Evolutionary conservation across 2,888 invertebrate genomes (phyloP), one percentile per base, ranked within the genome.

Genomic region (Notodonta dromedarius): DNA sequence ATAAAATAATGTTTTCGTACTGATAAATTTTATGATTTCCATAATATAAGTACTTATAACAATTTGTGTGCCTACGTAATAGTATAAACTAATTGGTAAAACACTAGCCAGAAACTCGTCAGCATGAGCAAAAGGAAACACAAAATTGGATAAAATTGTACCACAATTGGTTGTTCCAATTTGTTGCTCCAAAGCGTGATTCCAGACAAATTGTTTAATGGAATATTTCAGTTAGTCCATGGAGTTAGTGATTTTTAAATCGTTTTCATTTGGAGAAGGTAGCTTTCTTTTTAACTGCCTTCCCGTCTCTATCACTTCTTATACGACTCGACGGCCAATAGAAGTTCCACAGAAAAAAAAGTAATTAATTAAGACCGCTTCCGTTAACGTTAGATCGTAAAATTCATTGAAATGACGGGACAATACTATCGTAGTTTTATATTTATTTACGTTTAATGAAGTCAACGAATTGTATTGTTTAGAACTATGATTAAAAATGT

Each of bases 361-460:
- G 83, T 86, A 88, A 91, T 35, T 88, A 88, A 91, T 88, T 87
- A 87, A 85, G 80, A 73, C 74, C 70, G 79, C 78, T 84, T 83
- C 77, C 80, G 11, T 9, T 46, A 13, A 46, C 78, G 77, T 68
- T 70, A 53, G 52, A 32, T 60, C 75, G 80, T 78, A 76, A 82
- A 87, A 83, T 84, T 80, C 84, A 85, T 84, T 77, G 78, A 79
- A 82, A 82, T 78, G 78, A 79, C 73, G 75, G 73, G 76, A 83
- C 79, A 78, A 76, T 78, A 76, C 4, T 35, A 35, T 35, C 35
- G 4, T 35, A 35, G 4, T 35, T 35, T 35, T 5, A 5, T 35
- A 4, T 35, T 35, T 35, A 35, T 35, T 35, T 35, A 5, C 5
- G 4, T 35, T 35, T 35, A 5, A n/a, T n/a, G n/a, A n/a, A n/a